Evolutionary conservation across 2,113 vertebrate genomes (phyloP).

Genomic region (Riparia riparia): DNA sequence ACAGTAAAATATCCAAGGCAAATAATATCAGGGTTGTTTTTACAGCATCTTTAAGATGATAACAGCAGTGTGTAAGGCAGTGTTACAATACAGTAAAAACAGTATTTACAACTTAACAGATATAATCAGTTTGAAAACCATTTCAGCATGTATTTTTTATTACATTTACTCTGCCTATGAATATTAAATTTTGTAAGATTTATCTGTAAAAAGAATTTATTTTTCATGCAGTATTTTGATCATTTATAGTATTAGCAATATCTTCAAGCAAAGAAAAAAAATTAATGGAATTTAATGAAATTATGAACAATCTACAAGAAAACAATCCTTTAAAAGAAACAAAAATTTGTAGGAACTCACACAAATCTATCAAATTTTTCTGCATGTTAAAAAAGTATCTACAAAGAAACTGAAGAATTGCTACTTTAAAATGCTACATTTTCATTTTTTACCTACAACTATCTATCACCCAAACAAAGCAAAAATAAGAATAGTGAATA

Average conservation of each 20-base stretch:
- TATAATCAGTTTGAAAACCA: neutral
- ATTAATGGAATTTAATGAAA: neutral
- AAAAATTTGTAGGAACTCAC: neutral
- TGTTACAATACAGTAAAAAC: neutral
- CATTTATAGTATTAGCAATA: neutral
- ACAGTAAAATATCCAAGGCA: neutral
- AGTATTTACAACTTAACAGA: neutral
- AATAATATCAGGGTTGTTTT: neutral
- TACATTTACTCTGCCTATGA: neutral
- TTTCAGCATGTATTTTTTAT: neutral
- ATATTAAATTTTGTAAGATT: neutral
- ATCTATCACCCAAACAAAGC: neutral
- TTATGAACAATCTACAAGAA: neutral
- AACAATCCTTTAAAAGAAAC: neutral
- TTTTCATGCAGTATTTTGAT: neutral
- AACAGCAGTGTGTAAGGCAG: neutral
- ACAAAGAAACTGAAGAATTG: neutral
- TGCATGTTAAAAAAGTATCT: neutral
- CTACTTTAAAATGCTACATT: neutral
- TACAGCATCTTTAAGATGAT: neutral
- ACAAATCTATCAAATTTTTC: neutral
- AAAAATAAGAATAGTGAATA: neutral
- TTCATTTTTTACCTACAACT: neutral
- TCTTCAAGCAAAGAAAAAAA: neutral
- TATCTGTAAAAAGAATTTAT: neutral